Evolutionary conservation across 2,113 vertebrate genomes (phyloP), one percentile per base, ranked within the genome.

Genomic region (Chloropsis hardwickii): DNA sequence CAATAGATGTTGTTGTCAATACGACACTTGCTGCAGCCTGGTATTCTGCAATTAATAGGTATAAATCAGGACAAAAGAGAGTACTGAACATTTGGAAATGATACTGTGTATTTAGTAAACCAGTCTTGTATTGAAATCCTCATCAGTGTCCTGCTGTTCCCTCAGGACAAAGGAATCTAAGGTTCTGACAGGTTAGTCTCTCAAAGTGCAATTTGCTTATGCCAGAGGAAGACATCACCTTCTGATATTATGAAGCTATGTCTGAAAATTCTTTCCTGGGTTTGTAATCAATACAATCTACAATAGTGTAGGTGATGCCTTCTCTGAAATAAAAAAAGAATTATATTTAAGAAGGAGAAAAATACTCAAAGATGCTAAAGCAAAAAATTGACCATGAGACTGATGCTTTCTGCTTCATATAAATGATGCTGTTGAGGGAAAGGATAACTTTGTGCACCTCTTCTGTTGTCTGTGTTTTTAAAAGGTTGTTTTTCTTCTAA

Each of bases 1-100:
- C 99, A 29, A 99, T 99, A 40, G 99, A 99, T 74, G 98, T 99
- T 95, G 99, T 99, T 96, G 98, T 99, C 97, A 99, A 99, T 76
- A 94, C 97, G 3, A 99, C 98, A 6, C 97, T 99, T 61, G 99
- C 99, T 16, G 99, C 99, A 83, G 99, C 99, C 56, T 99, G 99
- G 99, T 99, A 99, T 98, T 99, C 99, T 11, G 99, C 99, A 94
- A 98, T 99, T 53, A 99, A 99, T 97, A 98, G 97, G 95, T 98
- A 98, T 95, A 98, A 97, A 94, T 98, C 98, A 97, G 99, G 81
- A 90, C 97, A 91, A 7, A 79, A 86, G 85, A 29, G 12, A 87
- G 74, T 96, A 33, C 50, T 29, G 45, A 74, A 15, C 72, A 29
- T 42, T 92, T 92, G 73, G 66, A 25, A 88, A 14, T 76, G 4